Evolutionary conservation across 2,888 invertebrate species (phyloP), one percentile per base, ranked within the genome.

Genomic region (Gordius sp.): DNA sequence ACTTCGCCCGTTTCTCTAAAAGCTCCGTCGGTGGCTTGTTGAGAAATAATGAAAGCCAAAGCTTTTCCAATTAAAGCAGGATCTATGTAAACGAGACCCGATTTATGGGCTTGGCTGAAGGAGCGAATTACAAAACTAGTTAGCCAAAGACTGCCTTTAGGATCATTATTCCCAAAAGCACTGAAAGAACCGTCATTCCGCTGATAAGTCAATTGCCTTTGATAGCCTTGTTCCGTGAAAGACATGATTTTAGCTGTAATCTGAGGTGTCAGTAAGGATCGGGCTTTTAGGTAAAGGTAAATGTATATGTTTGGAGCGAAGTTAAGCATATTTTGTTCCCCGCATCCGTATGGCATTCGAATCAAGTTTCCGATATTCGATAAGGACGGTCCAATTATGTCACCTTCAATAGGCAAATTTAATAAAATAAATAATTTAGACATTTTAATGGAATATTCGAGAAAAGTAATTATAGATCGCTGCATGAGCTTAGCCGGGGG

Each of bases 261-360:
- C 0, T 75, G 75, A 41, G 75, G 76, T 23, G 77, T 78, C 57
- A 78, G 67, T 63, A 79, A 78, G 55, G 76, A 74, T 0, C 79
- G 78, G 56, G 79, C 77, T 69, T 78, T 77, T 59, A 93, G 73
- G 67, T 93, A 87, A 64, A 84, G 79, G 2, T 84, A 72, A 56
- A 86, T 76, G 56, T 86, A 79, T 62, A 87, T 78, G 63, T 84
- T 84, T 0, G 86, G 81, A 53, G 89, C 82, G 65, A 93, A 78
- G 60, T 83, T 81, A 16, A 86, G 72, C 76, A 89, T 79, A 59
- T 89, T 91, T 68, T 87, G 85, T 67, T 84, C 82, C 0, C 91
- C 84, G 68, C 89, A 89, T 1, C 84, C 86, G 41, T 79, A 81
- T 0, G 87, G 83, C 69, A 81, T 75, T 61, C 77, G 66, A 23